These are phyloP conservation scores for Isurus oxyrinchus DNA, from an alignment of 2,113 vertebrate species.

Conservation along the genomic window DNA sequence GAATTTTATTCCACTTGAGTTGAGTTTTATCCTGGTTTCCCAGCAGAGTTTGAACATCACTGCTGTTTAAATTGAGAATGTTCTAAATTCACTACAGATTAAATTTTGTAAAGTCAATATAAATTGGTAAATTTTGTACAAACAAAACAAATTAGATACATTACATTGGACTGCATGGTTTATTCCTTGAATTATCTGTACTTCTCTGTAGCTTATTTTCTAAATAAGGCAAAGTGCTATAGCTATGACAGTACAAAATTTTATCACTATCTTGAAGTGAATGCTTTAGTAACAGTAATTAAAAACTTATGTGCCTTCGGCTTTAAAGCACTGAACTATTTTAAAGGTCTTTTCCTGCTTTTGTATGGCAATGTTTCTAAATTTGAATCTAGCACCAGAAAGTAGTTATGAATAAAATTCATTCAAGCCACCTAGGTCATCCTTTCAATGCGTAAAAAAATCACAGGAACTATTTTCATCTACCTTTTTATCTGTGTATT, in stretches of 20 bases:
- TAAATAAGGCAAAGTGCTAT: constrained; percentile 5
- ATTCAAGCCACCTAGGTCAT: neutral
- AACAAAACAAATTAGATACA: neutral
- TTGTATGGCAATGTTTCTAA: neutral
- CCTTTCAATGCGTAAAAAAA: neutral
- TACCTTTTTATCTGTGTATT: neutral
- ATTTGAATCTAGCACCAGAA: neutral
- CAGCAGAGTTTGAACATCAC: neutral
- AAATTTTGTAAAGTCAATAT: neutral
- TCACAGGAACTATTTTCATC: neutral
- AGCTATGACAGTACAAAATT: neutral
- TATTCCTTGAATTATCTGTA: neutral
- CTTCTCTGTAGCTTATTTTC: neutral
- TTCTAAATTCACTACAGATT: neutral
- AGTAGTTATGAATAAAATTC: neutral
- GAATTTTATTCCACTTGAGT: neutral
- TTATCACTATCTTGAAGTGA: neutral
- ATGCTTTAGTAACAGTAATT: neutral
- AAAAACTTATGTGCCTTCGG: neutral
- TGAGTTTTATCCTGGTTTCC: constrained; percentile 12
- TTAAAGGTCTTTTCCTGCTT: neutral
- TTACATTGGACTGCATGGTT: neutral
- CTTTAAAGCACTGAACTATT: neutral
- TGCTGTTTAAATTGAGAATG: neutral
- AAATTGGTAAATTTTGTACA: neutral